phyloP scores from a whole-genome alignment of 2,797 vertebrate genomes.

The Amblyraja radiata region DNA sequence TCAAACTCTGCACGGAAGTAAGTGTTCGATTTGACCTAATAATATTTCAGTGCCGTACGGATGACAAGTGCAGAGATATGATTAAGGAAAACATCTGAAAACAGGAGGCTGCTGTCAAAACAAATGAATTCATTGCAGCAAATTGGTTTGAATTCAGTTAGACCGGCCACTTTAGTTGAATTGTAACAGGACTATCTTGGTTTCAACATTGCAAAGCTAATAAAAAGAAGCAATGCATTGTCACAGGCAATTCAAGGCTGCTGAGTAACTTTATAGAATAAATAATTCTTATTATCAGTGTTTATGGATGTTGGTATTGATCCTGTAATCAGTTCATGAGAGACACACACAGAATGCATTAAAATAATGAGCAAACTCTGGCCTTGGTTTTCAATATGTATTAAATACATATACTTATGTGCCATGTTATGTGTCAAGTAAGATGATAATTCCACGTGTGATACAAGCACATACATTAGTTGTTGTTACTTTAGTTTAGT shows the following conservation, averaged over 20 bases:
- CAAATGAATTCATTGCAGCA: not conserved
- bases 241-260: not conserved
- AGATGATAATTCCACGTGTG: no score
- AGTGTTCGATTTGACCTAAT: not conserved
- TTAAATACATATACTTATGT: not conserved
- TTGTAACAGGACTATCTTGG: not conserved
- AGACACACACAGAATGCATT: not conserved
- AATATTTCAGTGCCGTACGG: not conserved
- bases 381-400: not conserved
- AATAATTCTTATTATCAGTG: not conserved
- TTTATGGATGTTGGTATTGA: not conserved
- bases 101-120: constrained; percentile 5
- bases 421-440: no score
- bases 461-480: no score
- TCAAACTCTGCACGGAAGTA: not conserved
- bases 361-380: not conserved
- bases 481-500: no score
- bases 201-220: not conserved
- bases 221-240: not conserved
- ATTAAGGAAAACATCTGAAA: not conserved
- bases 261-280: not conserved
- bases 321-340: not conserved
- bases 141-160: constrained; percentile 8
- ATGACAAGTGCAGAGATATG: not conserved
- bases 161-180: not conserved